Evolutionary conservation across 2,113 vertebrate genomes (phyloP), one percentile per base, ranked within the genome.

Genomic region (Tragelaphus buxtoni): DNA sequence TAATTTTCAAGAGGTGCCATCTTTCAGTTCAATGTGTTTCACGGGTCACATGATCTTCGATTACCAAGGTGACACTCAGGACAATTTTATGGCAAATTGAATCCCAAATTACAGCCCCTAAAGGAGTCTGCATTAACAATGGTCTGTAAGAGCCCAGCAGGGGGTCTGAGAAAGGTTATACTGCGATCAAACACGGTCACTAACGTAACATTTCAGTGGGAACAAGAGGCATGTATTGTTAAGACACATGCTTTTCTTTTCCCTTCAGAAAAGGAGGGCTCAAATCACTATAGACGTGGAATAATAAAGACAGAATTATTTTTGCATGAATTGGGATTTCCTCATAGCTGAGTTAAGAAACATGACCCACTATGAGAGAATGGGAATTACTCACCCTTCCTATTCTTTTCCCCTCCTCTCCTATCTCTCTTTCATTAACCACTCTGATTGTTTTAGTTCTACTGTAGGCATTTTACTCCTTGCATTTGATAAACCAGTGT

Each of bases 21-120:
- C 92, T 90, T 91, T 95, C 72, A 90, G 96, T 92, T 97, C 94
- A n/a, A 83, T 97, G 80, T 97, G 85, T 97, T 97, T 98, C 96
- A 95, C 1, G 94, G 97, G 97, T 97, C 98, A 98, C 56, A 53
- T 95, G 95, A 94, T 97, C 90, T 97, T 88, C 53, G 14, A 96
- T 98, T 97, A 60, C 80, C 42, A 96, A 98, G 96, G 96, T 98
- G 97, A 98, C 93, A 83, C 85, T 91, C 82, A 98, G 96, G 97
- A 96, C 96, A 97, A 98, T 98, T 98, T 97, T 97, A 97, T 97
- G 97, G 97, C 96, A 97, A 96, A 98, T 97, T 97, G 95, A 97
- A 82, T 97, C 84, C 92, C 97, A 97, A 97, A 98, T 97, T 97
- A 94, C 87, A 97, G 96, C 51, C 96, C 98, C 95, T 9, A n/a